Evolutionary conservation across 2,797 vertebrate genomes (phyloP), one percentile per base, ranked within the genome.

Genomic region (Chaunax sp.): DNA sequence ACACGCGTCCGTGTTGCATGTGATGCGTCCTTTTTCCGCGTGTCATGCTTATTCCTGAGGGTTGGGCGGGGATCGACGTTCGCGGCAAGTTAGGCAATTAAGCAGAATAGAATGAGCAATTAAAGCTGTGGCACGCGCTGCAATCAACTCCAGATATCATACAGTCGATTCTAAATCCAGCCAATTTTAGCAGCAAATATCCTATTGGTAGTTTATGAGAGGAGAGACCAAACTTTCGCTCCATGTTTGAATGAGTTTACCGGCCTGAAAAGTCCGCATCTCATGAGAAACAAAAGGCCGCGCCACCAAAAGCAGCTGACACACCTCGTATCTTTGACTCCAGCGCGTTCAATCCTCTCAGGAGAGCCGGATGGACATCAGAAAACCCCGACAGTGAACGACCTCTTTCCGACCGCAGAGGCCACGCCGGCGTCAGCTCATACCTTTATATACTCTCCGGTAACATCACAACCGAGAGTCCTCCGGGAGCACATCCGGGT

Each of bases 301-400:
- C 51, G 45, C 22, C 19, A 9, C 30, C 4, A 33, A 1, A 65
- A 60, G 56, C 60, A 59, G 60, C 58, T 44, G 57, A 90, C 89
- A 66, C 69, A 92, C 90, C 90, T 90, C 68, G 78, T 72, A 63
- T 56, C 71, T 76, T 44, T 69, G 40, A 52, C 38, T 62, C 54
- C 47, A 38, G 51, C 20, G 47, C 19, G 37, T 45, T 69, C 14
- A 49, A 37, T 65, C 33, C 45, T 28, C n/a, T 6, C 40, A 16
- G 46, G 44, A 33, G 16, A 60, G 62, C 56, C 11, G 38, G 28
- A 56, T 41, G 55, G 44, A 70, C 72, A 59, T 72, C 80, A 63
- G 59, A 52, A 19, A 22, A 2, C 49, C 35, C 55, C 44, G 19
- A n/a, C 40, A 23, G 26, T 11, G 28, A 30, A 30, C 4, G 28